Evolutionary conservation across 2,797 vertebrate genomes (phyloP).

Genomic region (Nothura maculosa): DNA sequence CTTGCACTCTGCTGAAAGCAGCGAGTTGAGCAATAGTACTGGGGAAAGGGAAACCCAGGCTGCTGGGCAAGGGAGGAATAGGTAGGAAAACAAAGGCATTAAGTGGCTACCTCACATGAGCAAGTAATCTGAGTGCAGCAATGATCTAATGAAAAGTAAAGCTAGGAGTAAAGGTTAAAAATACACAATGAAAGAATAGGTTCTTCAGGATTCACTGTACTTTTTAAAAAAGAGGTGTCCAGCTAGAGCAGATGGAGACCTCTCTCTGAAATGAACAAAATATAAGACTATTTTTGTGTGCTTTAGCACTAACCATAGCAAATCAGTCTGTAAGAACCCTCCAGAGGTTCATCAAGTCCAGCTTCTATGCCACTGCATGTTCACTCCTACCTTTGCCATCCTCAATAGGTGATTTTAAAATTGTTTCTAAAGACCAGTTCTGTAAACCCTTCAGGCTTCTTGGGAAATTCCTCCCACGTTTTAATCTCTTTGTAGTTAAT

Average conservation of each 20-base stretch:
- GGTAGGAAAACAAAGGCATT: background rate
- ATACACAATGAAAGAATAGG: background rate
- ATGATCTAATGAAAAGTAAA: background rate
- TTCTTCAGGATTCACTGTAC: background rate
- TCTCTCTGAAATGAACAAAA: background rate
- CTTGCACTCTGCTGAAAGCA: background rate
- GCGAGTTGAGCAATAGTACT: background rate
- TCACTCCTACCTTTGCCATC: background rate
- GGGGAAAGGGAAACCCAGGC: background rate
- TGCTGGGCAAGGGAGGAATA: background rate
- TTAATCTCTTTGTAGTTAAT: background rate
- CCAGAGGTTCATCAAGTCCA: background rate
- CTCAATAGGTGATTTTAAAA: background rate
- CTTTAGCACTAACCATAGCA: background rate
- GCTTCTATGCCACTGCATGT: background rate
- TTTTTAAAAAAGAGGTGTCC: background rate
- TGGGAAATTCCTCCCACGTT: background rate
- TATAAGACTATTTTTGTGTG: too few relatives aligned
- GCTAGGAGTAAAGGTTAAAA: background rate
- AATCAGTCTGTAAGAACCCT: background rate
- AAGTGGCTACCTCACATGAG: background rate
- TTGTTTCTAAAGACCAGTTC: background rate
- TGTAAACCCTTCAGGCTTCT: background rate
- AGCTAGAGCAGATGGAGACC: background rate
- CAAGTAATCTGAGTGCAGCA: background rate